Base-by-base conservation (phyloP, 2,888 invertebrate genomes). In the Cryptocephalus moraei region DNA sequence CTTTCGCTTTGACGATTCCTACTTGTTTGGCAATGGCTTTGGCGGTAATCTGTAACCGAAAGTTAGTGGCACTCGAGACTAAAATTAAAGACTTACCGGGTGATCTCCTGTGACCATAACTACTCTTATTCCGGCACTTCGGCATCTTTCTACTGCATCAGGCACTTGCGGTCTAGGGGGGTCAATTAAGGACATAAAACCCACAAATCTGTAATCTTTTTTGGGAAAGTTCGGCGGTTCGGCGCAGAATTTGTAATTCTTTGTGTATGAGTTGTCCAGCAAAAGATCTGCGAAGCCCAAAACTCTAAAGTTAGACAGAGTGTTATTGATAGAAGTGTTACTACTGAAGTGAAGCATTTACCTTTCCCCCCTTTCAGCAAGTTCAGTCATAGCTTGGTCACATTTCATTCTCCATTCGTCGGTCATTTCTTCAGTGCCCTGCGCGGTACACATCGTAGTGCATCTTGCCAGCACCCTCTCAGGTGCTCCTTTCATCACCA, bases 51-150 rank as follows among this genome's bases (percentile, higher is more conserved):
- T 67, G 45, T 44, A 54, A 56, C 42, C 39, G 40, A 41, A 11
- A 4, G 12, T 36, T 36, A 11, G 12, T 36, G 8, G n/a, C n/a
- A 40, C 3, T 12, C 11, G 9, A 40, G 10, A n/a, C 14, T 22
- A 4, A 22, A 9, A n/a, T 13, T 32, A n/a, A 9, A 32, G 32
- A 53, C 56, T 59, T 54, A 83, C 81, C 1, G 88, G 88, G 68
- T 89, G 88, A 69, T 89, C 88, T 9, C 86, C 87, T 0, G 87
- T 87, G 4, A 87, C 83, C 87, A 87, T 87, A 61, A 86, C 79
- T 8, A 84, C 81, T 46, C 87, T 83, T 49, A 91, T 90, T 8
- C 88, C 88, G 2, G 88, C 88, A 32, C 76, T 77, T 36, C 86
- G 78, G 53, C 86, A 86, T 43, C 81, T 76, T n/a, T 65, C 60